phyloP scores from a whole-genome alignment of 2,113 vertebrate genomes.

The Grus americana region DNA sequence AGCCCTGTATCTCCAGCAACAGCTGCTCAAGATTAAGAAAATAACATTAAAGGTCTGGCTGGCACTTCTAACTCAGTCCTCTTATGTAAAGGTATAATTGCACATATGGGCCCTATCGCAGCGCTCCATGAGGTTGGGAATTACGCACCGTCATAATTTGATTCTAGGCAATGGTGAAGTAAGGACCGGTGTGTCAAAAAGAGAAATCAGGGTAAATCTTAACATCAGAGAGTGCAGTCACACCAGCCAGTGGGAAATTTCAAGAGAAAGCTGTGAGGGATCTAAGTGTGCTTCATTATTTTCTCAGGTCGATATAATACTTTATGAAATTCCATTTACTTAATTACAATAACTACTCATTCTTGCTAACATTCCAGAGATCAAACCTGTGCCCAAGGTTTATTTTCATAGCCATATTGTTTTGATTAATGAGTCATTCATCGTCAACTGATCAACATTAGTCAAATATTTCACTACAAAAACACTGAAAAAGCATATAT shows the following conservation, averaged over 20 bases:
- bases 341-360: background rate
- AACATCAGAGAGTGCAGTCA: background rate
- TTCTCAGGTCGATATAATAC: background rate
- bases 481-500: background rate
- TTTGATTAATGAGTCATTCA: background rate
- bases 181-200: background rate
- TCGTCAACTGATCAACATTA: background rate
- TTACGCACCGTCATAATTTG: background rate
- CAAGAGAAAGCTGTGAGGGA: background rate
- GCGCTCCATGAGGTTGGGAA: background rate
- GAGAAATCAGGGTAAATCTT: background rate
- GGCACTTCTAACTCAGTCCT: background rate
- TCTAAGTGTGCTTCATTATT: background rate
- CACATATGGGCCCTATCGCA: background rate
- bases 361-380: background rate
- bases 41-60: constrained; percentile 5
- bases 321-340: background rate
- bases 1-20: background rate
- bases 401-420: background rate
- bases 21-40: constrained; percentile 32
- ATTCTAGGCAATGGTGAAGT: background rate
- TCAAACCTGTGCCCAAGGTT: background rate
- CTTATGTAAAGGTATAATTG: background rate
- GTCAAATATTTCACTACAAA: background rate
- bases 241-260: background rate